Base-by-base conservation (phyloP, 2,888 invertebrate species). In the Aphodius sticticus region DNA sequence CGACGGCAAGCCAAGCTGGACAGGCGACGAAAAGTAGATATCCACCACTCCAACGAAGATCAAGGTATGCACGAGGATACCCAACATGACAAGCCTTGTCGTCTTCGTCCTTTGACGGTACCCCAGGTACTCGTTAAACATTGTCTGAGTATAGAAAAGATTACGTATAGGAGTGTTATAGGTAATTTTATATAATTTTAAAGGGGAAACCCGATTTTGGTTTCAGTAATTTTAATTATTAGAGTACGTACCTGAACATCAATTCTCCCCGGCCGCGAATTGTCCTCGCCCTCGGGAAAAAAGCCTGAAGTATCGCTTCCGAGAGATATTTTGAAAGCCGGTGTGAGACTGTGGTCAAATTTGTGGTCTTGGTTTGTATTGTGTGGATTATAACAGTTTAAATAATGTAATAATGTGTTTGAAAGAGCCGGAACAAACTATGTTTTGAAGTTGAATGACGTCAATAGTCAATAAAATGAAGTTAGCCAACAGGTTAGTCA, bases 21-120 rank as follows among this genome's bases (percentile, higher is more conserved):
- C 92, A 0, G 98, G 97, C 0, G 97, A 97, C 83, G 95, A 95
- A 88, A 98, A 98, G 89, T 98, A 97, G 81, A 98, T 96, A 86
- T 98, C 97, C 90, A 98, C 97, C 82, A 96, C 94, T 0, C 97
- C 96, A 84, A 94, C 92, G 78, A 97, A 91, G 84, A 98, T 93
- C 35, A 95, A 89, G 0, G 95, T 38, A 87, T 97, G 97, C 80
- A 96, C 91, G 9, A 92, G 82, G 82, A 95, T 88, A 14, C 92
- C 93, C 6, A 79, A 15, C 36, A 74, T 15, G 72, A 78, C 77
- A 16, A 80, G 12, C 16, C 77, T 76, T 6, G 72, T 35, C 6
- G 78, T 37, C 72, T 76, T 76, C 36, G 69, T 74, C 38, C 69
- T 35, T 69, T 69, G 72, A 36, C 79, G 76, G 6, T 16, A 69